These are phyloP conservation scores for Girardinus metallicus DNA, from an alignment of 2,797 vertebrate species.

Conservation along the genomic window DNA sequence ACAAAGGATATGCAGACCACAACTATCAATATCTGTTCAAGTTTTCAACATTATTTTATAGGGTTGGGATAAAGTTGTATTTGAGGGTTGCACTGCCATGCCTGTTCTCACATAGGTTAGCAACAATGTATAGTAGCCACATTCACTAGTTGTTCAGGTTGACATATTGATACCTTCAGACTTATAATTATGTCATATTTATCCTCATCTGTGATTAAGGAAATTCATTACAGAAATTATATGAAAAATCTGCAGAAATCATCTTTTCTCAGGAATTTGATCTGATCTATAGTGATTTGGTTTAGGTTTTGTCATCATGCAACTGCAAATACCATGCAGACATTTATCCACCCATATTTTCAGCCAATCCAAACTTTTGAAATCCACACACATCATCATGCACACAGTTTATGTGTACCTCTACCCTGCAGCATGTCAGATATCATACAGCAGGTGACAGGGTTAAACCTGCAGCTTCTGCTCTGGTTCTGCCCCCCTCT, in stretches of 20 bases:
- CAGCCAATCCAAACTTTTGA: neutral
- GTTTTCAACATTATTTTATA: neutral
- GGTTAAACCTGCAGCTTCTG: slow-evolving; percentile 65
- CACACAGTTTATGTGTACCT: slow-evolving; percentile 23
- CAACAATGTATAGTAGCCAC: neutral
- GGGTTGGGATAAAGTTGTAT: neutral
- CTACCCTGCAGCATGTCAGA: slow-evolving; percentile 41
- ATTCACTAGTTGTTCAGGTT: neutral
- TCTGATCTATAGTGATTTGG: neutral
- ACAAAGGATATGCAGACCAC: neutral
- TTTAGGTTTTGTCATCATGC: neutral
- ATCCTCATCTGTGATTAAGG: neutral
- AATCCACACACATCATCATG: neutral
- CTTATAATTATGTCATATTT: neutral
- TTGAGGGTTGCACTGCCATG: neutral
- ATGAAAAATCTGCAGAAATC: neutral
- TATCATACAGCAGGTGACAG: slow-evolving; percentile 58
- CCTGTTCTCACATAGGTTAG: neutral
- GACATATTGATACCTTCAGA: neutral
- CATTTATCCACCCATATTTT: neutral
- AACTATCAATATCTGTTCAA: neutral
- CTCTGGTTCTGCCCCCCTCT: slow-evolving; percentile 41
- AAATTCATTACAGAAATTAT: neutral
- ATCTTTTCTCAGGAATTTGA: neutral
- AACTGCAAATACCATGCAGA: neutral